These are phyloP conservation scores for Microcaecilia unicolor DNA, from an alignment of 2,797 vertebrate species.

Conservation along the genomic window DNA sequence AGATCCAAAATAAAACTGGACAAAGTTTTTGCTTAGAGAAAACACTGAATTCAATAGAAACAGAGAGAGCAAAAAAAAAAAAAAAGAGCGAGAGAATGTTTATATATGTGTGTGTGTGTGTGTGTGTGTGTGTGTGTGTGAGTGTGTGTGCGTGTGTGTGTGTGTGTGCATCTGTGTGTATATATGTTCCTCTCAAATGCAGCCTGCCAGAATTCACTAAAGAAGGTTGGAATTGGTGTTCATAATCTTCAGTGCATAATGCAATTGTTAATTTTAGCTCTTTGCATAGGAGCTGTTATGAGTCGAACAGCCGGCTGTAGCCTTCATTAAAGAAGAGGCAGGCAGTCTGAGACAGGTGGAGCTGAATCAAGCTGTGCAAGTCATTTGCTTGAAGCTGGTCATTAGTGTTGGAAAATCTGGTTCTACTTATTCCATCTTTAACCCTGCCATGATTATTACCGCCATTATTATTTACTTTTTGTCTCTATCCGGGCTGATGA, in stretches of 20 bases:
- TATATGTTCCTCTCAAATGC: too few relatives aligned
- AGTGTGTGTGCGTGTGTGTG: too few relatives aligned
- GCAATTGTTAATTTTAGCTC: conserved; percentile 72
- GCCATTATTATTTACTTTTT: neutral
- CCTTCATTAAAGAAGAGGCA: conserved; percentile 64
- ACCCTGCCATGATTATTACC: conserved; percentile 12
- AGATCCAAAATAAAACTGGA: neutral
- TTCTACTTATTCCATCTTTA: conserved; percentile 28
- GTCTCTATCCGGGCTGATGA: conserved; percentile 54
- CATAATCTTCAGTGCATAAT: conserved; percentile 68
- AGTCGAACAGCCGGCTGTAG: conserved; percentile 66
- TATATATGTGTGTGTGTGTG: conserved; percentile 11
- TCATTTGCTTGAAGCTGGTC: conserved; percentile 54
- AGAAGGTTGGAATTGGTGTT: conserved; percentile 67
- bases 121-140: too few relatives aligned
- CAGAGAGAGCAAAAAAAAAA: conserved; percentile 52
- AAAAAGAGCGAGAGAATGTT: too few relatives aligned
- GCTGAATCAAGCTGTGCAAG: conserved; percentile 52
- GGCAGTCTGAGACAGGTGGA: conserved; percentile 64
- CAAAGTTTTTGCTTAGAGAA: conserved; percentile 10
- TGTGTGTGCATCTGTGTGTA: too few relatives aligned
- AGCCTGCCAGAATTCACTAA: conserved; percentile 59
- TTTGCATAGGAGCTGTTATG: conserved; percentile 64
- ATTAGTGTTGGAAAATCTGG: conserved; percentile 44
- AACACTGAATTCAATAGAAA: conserved; percentile 39